Evolutionary conservation across 2,797 vertebrate genomes (phyloP).

Genomic region (Sternotherus odoratus): DNA sequence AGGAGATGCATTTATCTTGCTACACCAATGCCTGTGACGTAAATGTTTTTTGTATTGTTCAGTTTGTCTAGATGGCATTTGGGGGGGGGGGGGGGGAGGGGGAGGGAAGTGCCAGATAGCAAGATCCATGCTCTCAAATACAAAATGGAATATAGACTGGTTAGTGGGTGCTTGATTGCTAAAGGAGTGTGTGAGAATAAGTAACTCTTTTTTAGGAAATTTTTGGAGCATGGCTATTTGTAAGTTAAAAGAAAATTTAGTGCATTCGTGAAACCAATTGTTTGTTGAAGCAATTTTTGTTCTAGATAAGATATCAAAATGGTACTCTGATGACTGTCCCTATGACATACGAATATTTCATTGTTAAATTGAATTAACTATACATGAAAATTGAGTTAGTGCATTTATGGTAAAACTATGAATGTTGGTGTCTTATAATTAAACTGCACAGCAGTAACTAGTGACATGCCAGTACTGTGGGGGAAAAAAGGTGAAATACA

Average conservation of each 20-base stretch:
- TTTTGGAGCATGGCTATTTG: background rate
- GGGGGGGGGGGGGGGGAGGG: too few relatives aligned
- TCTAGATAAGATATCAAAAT: background rate
- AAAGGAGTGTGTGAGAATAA: slow-evolving; percentile 17
- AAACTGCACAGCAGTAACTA: background rate
- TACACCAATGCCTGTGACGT: background rate
- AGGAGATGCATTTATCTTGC: background rate
- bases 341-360: background rate
- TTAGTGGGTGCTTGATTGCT: background rate
- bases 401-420: background rate
- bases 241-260: background rate
- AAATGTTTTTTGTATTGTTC: background rate
- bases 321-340: background rate
- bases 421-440: background rate
- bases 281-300: background rate
- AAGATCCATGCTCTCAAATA: background rate
- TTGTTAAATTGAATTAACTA: background rate
- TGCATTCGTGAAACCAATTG: background rate
- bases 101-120: slow-evolving; percentile 4
- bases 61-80: background rate
- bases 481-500: background rate
- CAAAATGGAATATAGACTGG: slow-evolving; percentile 4
- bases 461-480: background rate
- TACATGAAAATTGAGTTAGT: background rate
- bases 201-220: background rate